Base-by-base conservation (phyloP, 2,113 vertebrate species). In the Lophura nycthemera region DNA sequence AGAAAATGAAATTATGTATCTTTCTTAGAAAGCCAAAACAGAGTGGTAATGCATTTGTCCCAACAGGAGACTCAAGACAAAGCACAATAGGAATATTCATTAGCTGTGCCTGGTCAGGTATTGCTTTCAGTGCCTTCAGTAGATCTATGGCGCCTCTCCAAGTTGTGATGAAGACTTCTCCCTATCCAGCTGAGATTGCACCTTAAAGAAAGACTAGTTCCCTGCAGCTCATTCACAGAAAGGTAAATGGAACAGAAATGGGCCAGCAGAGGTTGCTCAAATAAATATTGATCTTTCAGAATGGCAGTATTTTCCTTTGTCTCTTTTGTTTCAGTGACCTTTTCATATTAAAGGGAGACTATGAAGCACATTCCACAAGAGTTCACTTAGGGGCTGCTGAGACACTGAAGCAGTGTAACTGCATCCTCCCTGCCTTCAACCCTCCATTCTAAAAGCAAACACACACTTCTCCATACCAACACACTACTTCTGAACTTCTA, bases 371-470 rank as follows among this genome's bases (percentile, higher is more conserved):
- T 48, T 59, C 48, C 38, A 30, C 13, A 16, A 56, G 38, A 78
- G 57, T 30, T 60, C 61, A 74, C 5, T 34, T 77, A 34, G 56
- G 11, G 19, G 43, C 63, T 75, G 25, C 6, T 57, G 10, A 63
- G 47, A 76, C 72, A 83, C 1, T 6, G 3, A 82, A 57, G 21
- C 2, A 5, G 24, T 40, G 4, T 36, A 73, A 60, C 13, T 45
- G 34, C 4, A 4, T 24, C 3, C 21, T 4, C 2, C 4, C 15
- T 8, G 0, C 27, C 25, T 42, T 56, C 69, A 34, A 40, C 12
- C n/a, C 14, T 77, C 21, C 27, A 21, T 32, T 76, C 25, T 29
- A 54, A 15, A 54, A 29, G 25, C 50, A 54, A 54, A 54, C 25
- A 27, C 29, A 29, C 50, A 54, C 25, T 54, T 54, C 50, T 52